Evolutionary conservation across 2,113 vertebrate genomes (phyloP).

Genomic region (Calcarius ornatus): DNA sequence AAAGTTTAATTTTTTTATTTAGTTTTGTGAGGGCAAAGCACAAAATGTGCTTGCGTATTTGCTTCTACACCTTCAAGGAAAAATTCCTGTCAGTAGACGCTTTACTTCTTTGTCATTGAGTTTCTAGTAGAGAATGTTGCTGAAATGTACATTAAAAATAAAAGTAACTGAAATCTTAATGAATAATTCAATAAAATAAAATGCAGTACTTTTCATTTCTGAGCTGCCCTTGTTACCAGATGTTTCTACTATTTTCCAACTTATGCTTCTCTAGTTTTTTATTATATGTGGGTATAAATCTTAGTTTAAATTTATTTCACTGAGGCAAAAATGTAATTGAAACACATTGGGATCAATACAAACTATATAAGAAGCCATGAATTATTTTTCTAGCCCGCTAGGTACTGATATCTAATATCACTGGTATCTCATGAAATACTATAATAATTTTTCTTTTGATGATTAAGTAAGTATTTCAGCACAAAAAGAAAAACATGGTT

Average conservation of each 20-base stretch:
- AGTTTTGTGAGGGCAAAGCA: background rate
- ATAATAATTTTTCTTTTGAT: constrained; percentile 28
- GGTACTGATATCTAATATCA: constrained; percentile 26
- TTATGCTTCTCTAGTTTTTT: background rate
- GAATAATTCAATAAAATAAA: constrained; percentile 5
- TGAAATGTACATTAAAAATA: background rate
- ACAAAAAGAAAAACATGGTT: background rate
- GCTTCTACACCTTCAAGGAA: background rate
- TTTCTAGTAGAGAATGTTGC: background rate
- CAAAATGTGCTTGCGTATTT: accelerated
- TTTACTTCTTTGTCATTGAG: background rate
- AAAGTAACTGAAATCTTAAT: background rate
- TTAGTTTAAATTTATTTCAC: constrained; percentile 56
- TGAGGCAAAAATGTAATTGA: constrained; percentile 35
- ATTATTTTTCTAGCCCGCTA: constrained; percentile 22
- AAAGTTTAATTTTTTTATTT: background rate
- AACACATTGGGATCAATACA: constrained; percentile 39
- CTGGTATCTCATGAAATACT: constrained; percentile 3
- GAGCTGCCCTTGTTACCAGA: background rate
- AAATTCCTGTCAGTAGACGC: background rate
- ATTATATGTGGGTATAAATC: constrained; percentile 10
- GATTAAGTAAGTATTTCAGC: constrained; percentile 2
- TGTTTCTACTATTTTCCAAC: background rate
- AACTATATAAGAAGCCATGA: constrained; percentile 21
- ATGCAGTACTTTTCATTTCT: constrained; percentile 8